phyloP scores from a whole-genome alignment of 1,140 invertebrate species.

The Episyrphus balteatus region DNA sequence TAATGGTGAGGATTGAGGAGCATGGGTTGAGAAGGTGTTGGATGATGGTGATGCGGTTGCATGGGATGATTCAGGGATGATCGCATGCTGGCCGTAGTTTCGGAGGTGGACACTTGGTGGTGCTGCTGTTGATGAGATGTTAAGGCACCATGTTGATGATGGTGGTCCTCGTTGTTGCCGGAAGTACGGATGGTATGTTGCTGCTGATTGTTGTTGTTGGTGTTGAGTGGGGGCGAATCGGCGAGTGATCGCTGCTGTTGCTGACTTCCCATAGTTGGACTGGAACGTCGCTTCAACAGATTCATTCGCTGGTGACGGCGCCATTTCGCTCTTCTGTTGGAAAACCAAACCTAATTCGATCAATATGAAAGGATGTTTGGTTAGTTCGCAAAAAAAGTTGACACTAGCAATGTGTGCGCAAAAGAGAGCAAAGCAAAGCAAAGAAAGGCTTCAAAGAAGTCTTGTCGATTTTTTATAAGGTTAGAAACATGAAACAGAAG shows the following conservation, averaged over 20 bases:
- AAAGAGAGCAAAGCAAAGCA: neutral
- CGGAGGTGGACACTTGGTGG: too few relatives aligned
- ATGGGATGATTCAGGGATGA: too few relatives aligned
- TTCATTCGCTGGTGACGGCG: conserved; percentile 90
- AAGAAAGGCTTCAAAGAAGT: neutral
- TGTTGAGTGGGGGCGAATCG: conserved; percentile 21
- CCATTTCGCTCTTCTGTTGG: conserved; percentile 94
- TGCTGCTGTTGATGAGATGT: conserved; percentile 18
- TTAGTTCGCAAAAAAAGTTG: conserved; percentile 8
- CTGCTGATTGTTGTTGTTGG: conserved; percentile 25
- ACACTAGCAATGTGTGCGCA: conserved; percentile 3
- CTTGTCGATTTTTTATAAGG: neutral
- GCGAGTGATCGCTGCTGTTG: conserved; percentile 14
- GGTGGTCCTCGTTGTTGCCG: neutral
- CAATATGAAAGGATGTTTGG: conserved; percentile 9
- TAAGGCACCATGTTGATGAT: conserved; percentile 13
- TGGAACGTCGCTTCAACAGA: conserved; percentile 64
- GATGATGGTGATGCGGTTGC: neutral
- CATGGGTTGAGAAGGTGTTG: neutral
- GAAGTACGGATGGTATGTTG: conserved; percentile 18
- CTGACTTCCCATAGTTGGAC: conserved; percentile 17
- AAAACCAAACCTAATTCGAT: conserved; percentile 83
- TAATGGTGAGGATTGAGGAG: neutral
- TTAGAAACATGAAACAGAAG: neutral
- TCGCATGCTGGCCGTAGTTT: too few relatives aligned